A percentile compares a stretch with the other conserved stretches of the same genome.
Conservation (phyloP, 2,797 vertebrate genomes). For the Garrulus glandarius region DNA sequence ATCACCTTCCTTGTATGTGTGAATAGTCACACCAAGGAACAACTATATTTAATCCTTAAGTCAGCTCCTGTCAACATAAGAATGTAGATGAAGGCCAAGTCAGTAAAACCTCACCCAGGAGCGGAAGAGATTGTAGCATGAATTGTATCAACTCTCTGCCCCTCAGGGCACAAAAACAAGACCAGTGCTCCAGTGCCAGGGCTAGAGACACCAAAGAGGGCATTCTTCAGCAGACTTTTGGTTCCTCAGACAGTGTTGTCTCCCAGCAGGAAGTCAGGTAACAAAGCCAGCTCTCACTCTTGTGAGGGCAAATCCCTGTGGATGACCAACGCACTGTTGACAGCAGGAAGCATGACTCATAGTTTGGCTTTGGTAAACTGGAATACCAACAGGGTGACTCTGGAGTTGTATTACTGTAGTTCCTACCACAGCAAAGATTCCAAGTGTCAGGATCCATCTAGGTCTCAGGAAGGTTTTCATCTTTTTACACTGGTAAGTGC, state of each 20-base stretch:
- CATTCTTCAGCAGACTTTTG: not conserved
- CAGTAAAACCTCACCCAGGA: not conserved
- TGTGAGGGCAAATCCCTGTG: not conserved
- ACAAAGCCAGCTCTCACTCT: not conserved
- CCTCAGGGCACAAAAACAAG: not conserved
- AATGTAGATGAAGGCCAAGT: not conserved
- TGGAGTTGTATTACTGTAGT: not conserved
- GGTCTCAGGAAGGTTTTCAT: not conserved
- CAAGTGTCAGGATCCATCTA: not conserved
- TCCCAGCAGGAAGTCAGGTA: not conserved
- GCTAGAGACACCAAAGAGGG: not conserved
- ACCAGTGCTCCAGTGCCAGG: not conserved
- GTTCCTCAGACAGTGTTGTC: not conserved
- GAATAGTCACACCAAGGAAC: not conserved
- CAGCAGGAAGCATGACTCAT: not conserved
- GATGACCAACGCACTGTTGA: not conserved
- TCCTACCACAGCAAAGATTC: not conserved
- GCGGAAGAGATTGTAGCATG: rapidly evolving
- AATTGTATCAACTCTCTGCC: not conserved
- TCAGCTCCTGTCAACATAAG: constrained; percentile 2
- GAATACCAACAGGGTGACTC: not conserved
- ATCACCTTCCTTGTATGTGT: constrained; percentile 2
- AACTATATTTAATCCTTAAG: constrained; percentile 21
- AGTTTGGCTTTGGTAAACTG: not conserved
- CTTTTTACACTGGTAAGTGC: not conserved